Evolutionary conservation across 2,113 vertebrate species (phyloP).

Genomic region (Taurulus bubalis): DNA sequence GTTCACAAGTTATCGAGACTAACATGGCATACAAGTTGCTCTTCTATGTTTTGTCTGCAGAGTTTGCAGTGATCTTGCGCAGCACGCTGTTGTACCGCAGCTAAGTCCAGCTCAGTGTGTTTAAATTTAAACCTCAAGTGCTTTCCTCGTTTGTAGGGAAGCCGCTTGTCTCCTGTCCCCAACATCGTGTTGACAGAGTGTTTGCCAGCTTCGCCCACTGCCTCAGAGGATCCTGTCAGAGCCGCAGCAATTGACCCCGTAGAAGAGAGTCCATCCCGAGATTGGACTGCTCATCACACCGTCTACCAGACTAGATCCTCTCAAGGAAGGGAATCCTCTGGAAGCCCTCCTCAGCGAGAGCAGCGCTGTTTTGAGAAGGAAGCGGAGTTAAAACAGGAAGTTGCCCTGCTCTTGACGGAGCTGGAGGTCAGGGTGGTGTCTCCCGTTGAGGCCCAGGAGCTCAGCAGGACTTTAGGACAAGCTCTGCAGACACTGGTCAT

Average conservation of each 20-base stretch:
- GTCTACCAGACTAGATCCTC: constrained; percentile 6
- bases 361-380: constrained; percentile 49
- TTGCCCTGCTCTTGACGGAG: constrained; percentile 62
- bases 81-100: not conserved
- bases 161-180: constrained; percentile 80
- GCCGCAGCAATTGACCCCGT: constrained; percentile 41
- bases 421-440: constrained; percentile 62
- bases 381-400: constrained; percentile 31
- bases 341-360: constrained; percentile 19
- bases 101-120: constrained; percentile 22
- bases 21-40: not conserved
- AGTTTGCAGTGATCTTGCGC: constrained; percentile 10
- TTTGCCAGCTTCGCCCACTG: constrained; percentile 73
- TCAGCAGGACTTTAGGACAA: constrained; percentile 14
- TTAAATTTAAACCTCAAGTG: constrained; percentile 52
- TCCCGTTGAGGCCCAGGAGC: constrained; percentile 14
- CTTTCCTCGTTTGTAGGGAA: constrained; percentile 77
- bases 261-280: constrained; percentile 22
- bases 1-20: not conserved
- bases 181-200: constrained; percentile 89
- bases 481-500: constrained; percentile 56
- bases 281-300: constrained; percentile 10
- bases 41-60: not conserved
- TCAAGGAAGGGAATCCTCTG: constrained; percentile 19
- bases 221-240: constrained; percentile 71